Conservation (phyloP, 1,140 invertebrate species). For the Bombus turneri region DNA sequence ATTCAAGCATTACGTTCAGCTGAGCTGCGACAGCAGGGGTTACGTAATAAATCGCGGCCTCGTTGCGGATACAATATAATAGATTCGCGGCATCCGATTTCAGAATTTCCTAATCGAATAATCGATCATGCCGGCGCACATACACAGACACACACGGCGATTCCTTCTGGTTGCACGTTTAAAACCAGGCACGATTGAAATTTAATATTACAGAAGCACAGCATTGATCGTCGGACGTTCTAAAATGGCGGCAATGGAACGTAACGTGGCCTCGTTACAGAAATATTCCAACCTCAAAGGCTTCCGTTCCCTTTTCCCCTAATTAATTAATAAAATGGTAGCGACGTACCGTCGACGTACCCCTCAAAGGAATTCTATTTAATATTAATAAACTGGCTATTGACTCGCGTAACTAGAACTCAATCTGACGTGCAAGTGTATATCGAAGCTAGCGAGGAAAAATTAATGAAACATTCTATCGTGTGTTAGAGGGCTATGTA, state of each 20-base stretch:
- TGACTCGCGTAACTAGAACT: neutral
- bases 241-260: neutral
- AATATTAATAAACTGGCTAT: neutral
- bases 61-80: conserved; percentile 22
- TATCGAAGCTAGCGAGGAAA: neutral
- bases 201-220: conserved; percentile 11
- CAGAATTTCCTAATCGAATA: conserved; percentile 41
- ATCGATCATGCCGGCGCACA: conserved; percentile 17
- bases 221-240: neutral
- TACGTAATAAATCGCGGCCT: conserved; percentile 17
- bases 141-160: neutral
- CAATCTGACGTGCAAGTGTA: neutral
- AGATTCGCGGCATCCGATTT: conserved; percentile 30
- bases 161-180: neutral
- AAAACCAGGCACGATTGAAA: conserved; percentile 3
- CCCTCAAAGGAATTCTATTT: neutral
- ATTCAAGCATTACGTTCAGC: neutral
- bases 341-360: no score
- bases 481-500: no score
- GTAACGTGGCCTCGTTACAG: neutral
- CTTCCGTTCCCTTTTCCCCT: conserved; percentile 7
- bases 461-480: neutral
- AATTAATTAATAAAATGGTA: conserved; percentile 17
- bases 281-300: neutral
- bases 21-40: neutral